Base-by-base conservation (phyloP, 2,888 invertebrate species). In the Hylaea fasciaria region DNA sequence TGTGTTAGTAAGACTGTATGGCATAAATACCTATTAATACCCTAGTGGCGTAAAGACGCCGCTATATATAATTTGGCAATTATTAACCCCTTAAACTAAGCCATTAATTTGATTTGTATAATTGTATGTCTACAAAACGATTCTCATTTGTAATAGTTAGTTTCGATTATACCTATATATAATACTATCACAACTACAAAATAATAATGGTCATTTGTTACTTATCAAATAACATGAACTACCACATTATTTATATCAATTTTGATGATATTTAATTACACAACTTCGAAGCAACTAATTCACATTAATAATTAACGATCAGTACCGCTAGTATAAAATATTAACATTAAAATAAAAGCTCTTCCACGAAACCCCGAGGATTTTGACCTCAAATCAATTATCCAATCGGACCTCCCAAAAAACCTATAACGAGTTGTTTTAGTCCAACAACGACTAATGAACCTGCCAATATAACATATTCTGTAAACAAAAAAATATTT, bases 371-470 rank as follows among this genome's bases (percentile, higher is more conserved):
- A 59, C 40, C n/a, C 43, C 44, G 22, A 66, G 71, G 54, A 8
- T 57, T 53, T 65, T 68, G 68, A 70, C 57, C 67, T 56, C 41
- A 51, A 58, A 66, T 64, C 67, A 69, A 64, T 65, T 66, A 68
- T 56, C n/a, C 65, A 68, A 70, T 73, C 66, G 50, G 59, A 58
- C 50, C 63, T 62, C 57, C 62, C 49, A 64, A 62, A 67, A 69
- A 61, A 53, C 5, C 35, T 16, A 57, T 60, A 60, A 65, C 66
- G 64, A 65, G 57, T 61, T 16, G 61, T 72, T 71, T 66, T 66
- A 65, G 62, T 67, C 67, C 61, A 56, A 61, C 62, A 60, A 64
- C 54, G 50, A 47, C 69, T 69, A 66, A 71, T 69, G 65, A 72
- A 69, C 66, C 46, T 52, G 65, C 65, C 60, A 57, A 66, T 50